Percentiles rank a stretch among this genome's conserved stretches.
Conservation (phyloP, 2,797 vertebrate species). For the Macrochelys suwanniensis region DNA sequence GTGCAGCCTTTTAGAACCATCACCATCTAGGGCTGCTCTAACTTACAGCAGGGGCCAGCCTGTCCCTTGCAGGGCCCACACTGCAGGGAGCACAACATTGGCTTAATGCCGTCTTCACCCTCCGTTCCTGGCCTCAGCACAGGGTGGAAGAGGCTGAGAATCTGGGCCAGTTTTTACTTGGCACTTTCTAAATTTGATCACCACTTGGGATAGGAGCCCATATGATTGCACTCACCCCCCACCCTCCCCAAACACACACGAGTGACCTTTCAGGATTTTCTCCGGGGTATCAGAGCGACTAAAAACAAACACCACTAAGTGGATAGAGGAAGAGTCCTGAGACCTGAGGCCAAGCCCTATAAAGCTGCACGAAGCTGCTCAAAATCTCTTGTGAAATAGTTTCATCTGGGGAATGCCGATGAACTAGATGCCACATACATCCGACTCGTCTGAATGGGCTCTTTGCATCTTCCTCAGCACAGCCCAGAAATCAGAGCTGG, state of each 20-base stretch:
- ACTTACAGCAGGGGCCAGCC: rapidly evolving
- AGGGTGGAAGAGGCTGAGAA: background rate
- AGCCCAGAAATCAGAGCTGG: background rate
- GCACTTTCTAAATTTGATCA: rapidly evolving
- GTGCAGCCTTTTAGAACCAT: background rate
- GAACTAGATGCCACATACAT: background rate
- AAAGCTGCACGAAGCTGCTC: constrained; percentile 24
- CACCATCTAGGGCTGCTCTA: rapidly evolving
- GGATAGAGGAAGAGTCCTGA: background rate
- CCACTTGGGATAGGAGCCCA: rapidly evolving
- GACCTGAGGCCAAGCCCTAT: background rate
- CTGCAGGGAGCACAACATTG: background rate
- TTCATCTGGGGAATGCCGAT: background rate
- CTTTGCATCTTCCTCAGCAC: background rate
- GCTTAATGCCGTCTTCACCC: background rate
- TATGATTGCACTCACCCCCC: background rate
- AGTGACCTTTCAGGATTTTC: background rate
- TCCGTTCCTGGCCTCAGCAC: background rate
- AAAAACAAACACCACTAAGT: constrained; percentile 50
- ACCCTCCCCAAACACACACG: background rate
- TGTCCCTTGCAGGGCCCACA: background rate
- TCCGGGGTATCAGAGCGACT: background rate
- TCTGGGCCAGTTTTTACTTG: rapidly evolving
- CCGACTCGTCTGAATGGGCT: background rate
- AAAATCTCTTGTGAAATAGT: constrained; percentile 17